phyloP scores from a whole-genome alignment of 2,113 vertebrate genomes.

The Eleginops maclovinus region DNA sequence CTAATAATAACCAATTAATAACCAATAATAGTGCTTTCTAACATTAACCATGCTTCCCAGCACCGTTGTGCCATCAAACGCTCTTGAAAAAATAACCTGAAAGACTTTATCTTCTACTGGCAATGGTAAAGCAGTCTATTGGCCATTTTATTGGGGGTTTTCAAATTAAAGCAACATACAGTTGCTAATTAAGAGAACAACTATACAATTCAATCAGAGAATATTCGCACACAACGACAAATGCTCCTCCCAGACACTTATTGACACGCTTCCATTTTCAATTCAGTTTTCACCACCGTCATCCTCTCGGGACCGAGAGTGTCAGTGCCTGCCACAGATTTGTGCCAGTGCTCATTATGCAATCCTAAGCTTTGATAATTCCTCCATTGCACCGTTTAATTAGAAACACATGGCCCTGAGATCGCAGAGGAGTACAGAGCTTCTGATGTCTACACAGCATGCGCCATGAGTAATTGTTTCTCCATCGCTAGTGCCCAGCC shows the following conservation, averaged over 20 bases:
- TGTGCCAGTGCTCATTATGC: constrained; percentile 74
- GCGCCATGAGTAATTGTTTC: constrained; percentile 79
- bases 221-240: neutral
- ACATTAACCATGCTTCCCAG: too few species aligned
- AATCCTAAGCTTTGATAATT: constrained; percentile 77
- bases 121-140: too few species aligned
- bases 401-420: constrained; percentile 76
- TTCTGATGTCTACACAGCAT: constrained; percentile 71
- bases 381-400: constrained; percentile 73
- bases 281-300: constrained; percentile 55
- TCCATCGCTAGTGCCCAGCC: constrained; percentile 66
- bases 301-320: constrained; percentile 67
- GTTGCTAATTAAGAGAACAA: neutral
- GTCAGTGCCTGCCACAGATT: constrained; percentile 61
- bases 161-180: too few species aligned
- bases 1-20: too few species aligned
- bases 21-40: too few species aligned
- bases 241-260: constrained; percentile 38
- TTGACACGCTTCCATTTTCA: constrained; percentile 56
- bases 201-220: neutral
- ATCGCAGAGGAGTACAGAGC: constrained; percentile 68
- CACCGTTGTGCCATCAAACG: too few species aligned
- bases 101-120: too few species aligned
- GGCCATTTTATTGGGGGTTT: too few species aligned
- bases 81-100: too few species aligned